Base-by-base conservation (phyloP, 2,888 invertebrate genomes). In the Drosophila quinaria region DNA sequence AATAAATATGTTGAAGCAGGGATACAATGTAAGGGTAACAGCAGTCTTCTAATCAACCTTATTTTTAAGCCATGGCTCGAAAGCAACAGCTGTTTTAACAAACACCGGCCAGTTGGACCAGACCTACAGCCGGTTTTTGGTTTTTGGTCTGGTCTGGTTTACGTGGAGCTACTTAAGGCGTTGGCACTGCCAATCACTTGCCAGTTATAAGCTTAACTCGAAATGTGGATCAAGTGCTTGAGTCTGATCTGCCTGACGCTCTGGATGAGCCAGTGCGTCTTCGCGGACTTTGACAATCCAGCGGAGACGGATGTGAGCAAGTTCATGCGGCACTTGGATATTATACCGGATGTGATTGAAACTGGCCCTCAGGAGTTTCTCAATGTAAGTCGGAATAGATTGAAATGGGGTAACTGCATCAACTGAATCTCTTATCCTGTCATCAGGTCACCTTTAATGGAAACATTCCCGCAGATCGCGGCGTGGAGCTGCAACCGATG, bases 401-500 rank as follows among this genome's bases (percentile, higher is more conserved):
- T 10, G 6, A 3, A 33, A 8, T 13, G 2, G 3, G 2, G 3
- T 29, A n/a, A 9, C 25, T 19, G 4, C 29, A 31, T 9, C 13
- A 35, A 17, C 11, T 25, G 22, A 51, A n/a, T 44, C 5, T 4
- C 13, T 15, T 8, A 10, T 2, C 33, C 33, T 4, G 3, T 1
- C 17, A 35, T 13, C 10, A 91, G 93, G 78, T 92, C 5, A 79
- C 74, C 0, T 92, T 87, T 55, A 58, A 80, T 5, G 90, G 84
- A 3, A 94, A 94, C 5, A 92, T 93, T 4, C 91, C 87, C 10
- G 95, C 94, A 1, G 90, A 92, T 55, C 87, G 95, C 47, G 97
- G 97, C 29, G 95, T 96, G 78, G 94, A 94, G 74, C 92, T 97
- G 67, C 96, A 96, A 0, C 96, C 96, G 0, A 95, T 95, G 0